Evolutionary conservation across 2,888 invertebrate genomes (phyloP), one percentile per base, ranked within the genome.

Genomic region (Anorthoa munda): DNA sequence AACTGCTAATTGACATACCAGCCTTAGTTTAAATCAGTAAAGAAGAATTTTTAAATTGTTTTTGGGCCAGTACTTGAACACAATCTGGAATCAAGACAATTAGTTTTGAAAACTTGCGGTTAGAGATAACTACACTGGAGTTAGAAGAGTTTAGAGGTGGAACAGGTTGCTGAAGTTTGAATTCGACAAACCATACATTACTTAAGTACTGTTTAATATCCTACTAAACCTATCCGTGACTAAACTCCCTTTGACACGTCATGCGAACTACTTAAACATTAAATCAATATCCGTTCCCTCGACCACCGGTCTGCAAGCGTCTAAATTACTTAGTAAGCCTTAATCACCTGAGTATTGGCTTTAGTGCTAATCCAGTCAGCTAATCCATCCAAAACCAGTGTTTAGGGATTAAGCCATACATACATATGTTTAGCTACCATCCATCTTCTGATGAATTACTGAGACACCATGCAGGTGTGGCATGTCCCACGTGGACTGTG

Each of bases 271-370:
- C 58, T 51, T 21, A n/a, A 51, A 65, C 78, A 69, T 66, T 48
- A n/a, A 51, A 63, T 68, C 67, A 66, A 77, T 66, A 59, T 55
- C 23, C 51, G 13, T 46, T 46, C 39, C 39, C 48, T 26, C 51
- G 13, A 18, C 51, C 60, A 59, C 74, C 53, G 7, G 18, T 46
- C 31, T 46, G 4, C 18, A 75, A 53, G 83, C 55, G 15, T 70
- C 56, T 74, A 67, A 79, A 75, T 81, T 79, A 75, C 68, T 80
- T 75, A 75, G 75, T 79, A 71, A 75, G 59, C 56, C 48, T 26
- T 66, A 83, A 79, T 79, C 83, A 79, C 63, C 68, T 72, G 66
- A 64, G 75, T 74, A 75, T 83, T 68, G 65, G 66, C 55, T 66
- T 79, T 53, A 59, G 50, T 56, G 59, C 48, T 74, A 75, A 83